These are phyloP conservation scores for Malacoraja senta DNA, from an alignment of 2,797 vertebrate species.

Conservation along the genomic window DNA sequence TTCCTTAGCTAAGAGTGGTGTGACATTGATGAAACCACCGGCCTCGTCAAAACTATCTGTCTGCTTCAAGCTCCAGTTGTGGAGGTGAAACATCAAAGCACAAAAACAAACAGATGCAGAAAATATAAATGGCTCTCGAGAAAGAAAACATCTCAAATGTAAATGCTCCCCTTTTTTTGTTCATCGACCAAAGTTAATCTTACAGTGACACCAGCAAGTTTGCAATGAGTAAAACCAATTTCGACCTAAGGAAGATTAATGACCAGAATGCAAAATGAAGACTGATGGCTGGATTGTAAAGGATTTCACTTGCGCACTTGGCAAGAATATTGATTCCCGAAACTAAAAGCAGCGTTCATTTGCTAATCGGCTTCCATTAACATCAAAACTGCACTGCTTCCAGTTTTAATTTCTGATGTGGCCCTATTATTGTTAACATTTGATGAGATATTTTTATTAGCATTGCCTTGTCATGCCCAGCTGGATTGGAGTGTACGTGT, in stretches of 20 bases:
- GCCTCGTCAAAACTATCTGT: neutral
- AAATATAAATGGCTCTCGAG: neutral
- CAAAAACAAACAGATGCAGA: neutral
- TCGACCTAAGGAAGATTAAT: slow-evolving; percentile 21
- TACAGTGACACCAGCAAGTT: neutral
- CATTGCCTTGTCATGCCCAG: neutral
- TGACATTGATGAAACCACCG: neutral
- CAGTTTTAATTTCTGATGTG: neutral
- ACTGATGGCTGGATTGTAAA: neutral
- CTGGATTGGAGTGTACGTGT: too few relatives aligned
- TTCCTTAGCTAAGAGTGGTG: neutral
- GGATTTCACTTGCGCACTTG: neutral
- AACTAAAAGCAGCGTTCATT: neutral
- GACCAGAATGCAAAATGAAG: slow-evolving; percentile 2
- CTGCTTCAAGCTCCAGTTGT: neutral
- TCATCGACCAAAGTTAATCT: neutral
- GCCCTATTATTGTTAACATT: neutral
- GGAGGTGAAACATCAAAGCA: neutral
- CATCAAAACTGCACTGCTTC: neutral
- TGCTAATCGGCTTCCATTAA: neutral
- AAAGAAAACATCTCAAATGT: neutral
- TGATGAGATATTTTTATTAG: neutral
- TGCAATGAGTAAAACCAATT: slow-evolving; percentile 18
- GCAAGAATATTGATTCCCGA: slow-evolving; percentile 7
- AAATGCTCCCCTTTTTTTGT: neutral